Conservation (phyloP, 1,140 invertebrate genomes). For the Trachymyrmex septentrionalis region DNA sequence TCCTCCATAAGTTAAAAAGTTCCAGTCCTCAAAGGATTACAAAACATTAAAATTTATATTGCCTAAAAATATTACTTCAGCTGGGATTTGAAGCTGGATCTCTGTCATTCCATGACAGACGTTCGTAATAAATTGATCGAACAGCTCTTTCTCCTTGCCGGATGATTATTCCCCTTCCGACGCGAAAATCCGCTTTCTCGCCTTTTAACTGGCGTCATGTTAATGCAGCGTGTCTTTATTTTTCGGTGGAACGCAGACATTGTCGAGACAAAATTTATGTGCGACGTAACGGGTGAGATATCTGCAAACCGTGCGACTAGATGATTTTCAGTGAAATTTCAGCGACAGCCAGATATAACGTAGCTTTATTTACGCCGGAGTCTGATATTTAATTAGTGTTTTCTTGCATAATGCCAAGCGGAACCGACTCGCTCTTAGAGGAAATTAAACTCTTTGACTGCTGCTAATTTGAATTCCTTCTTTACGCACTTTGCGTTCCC, state of each 20-base stretch:
- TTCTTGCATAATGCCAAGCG: constrained; percentile 16
- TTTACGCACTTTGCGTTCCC: too few species aligned
- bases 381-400: constrained; percentile 47
- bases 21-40: too few species aligned
- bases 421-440: not conserved
- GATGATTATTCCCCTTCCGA: not conserved
- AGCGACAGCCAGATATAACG: constrained; percentile 13
- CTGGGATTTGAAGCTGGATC: too few species aligned
- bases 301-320: not conserved
- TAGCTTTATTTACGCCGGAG: constrained; percentile 33
- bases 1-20: too few species aligned
- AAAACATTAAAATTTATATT: too few species aligned
- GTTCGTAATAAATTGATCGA: not conserved
- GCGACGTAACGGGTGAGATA: not conserved
- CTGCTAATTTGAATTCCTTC: constrained; percentile 33
- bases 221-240: not conserved
- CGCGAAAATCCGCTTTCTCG: not conserved
- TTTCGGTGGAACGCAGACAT: not conserved
- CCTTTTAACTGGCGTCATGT: not conserved
- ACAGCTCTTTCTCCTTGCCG: not conserved
- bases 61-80: too few species aligned
- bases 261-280: constrained; percentile 22
- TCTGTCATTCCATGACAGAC: too few species aligned
- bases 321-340: not conserved
- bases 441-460: constrained; percentile 36